A percentile compares a stretch with the other conserved stretches of the same genome.
Evolutionary conservation across 2,797 vertebrate genomes (phyloP).

Genomic region (Pantherophis vulpinus): DNA sequence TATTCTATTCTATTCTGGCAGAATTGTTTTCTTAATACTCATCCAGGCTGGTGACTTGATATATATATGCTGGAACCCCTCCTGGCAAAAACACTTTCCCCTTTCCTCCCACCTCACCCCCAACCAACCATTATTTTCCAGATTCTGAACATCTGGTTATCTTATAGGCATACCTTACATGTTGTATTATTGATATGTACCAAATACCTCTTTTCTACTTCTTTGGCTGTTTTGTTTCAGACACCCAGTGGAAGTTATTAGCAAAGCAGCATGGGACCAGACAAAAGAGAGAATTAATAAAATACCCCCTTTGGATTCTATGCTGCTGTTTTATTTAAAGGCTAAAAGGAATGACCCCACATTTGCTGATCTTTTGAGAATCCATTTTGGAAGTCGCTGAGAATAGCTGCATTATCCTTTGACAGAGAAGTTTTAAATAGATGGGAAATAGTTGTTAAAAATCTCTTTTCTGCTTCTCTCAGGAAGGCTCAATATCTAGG

Average conservation of each 20-base stretch:
- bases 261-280: slow-evolving; percentile 29
- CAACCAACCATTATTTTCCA: slow-evolving; percentile 10
- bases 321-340: slow-evolving; percentile 23
- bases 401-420: slow-evolving; percentile 27
- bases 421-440: neutral
- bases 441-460: neutral
- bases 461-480: neutral
- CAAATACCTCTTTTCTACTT: slow-evolving; percentile 29
- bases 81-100: slow-evolving; percentile 20
- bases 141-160: slow-evolving; percentile 34
- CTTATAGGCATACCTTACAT: slow-evolving; percentile 52
- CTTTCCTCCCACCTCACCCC: neutral
- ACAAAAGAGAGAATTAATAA: slow-evolving; percentile 15
- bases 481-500: neutral
- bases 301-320: slow-evolving; percentile 3
- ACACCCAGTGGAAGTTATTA: slow-evolving; percentile 15
- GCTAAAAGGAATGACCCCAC: slow-evolving; percentile 13
- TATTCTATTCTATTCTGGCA: slow-evolving; percentile 2
- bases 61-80: slow-evolving; percentile 20
- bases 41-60: slow-evolving; percentile 32
- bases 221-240: slow-evolving; percentile 36
- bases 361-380: slow-evolving; percentile 17
- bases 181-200: slow-evolving; percentile 26
- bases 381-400: slow-evolving; percentile 15
- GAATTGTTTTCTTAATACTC: slow-evolving; percentile 31